Percentiles rank a stretch among this genome's conserved stretches.
Evolutionary conservation across 92 coral and sea anemone genomes (phyloP).

Genomic region (Hydrozoanthus gracilis): DNA sequence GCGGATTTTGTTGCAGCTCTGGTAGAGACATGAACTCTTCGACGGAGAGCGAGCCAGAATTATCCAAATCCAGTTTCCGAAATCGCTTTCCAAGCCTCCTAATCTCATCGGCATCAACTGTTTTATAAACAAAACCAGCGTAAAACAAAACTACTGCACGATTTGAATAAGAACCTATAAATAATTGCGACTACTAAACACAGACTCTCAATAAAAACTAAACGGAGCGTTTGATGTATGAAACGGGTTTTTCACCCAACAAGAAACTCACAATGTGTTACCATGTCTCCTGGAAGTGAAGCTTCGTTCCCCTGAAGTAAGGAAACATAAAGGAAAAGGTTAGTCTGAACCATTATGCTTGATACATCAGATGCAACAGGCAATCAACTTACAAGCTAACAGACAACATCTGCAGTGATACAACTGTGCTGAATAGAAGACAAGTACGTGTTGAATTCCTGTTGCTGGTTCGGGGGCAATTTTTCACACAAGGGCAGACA

Average conservation of each 20-base stretch:
- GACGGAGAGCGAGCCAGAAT: slow-evolving; percentile 95
- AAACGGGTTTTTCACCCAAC: slow-evolving; percentile 6
- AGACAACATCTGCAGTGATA: slow-evolving; percentile 38
- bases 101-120: slow-evolving; percentile 98
- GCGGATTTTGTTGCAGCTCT: slow-evolving; percentile 94
- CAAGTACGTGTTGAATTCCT: background rate
- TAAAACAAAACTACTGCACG: slow-evolving; percentile 42
- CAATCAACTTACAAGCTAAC: slow-evolving; percentile 29
- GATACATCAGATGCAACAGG: slow-evolving; percentile 22
- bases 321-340: slow-evolving; percentile 26
- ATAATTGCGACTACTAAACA: slow-evolving; percentile 39
- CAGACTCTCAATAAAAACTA: slow-evolving; percentile 46
- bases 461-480: too few relatives aligned
- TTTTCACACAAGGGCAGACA: background rate
- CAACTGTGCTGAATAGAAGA: slow-evolving; percentile 19
- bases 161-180: slow-evolving; percentile 40
- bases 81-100: slow-evolving; percentile 96
- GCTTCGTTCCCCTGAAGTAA: slow-evolving; percentile 93
- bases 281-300: slow-evolving; percentile 94
- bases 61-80: slow-evolving; percentile 94
- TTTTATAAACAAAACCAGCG: slow-evolving; percentile 50
- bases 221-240: background rate
- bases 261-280: slow-evolving; percentile 93
- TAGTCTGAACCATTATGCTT: background rate
- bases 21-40: slow-evolving; percentile 99